Base-by-base conservation (phyloP, 2,797 vertebrate species). In the Heliangelus exortis region DNA sequence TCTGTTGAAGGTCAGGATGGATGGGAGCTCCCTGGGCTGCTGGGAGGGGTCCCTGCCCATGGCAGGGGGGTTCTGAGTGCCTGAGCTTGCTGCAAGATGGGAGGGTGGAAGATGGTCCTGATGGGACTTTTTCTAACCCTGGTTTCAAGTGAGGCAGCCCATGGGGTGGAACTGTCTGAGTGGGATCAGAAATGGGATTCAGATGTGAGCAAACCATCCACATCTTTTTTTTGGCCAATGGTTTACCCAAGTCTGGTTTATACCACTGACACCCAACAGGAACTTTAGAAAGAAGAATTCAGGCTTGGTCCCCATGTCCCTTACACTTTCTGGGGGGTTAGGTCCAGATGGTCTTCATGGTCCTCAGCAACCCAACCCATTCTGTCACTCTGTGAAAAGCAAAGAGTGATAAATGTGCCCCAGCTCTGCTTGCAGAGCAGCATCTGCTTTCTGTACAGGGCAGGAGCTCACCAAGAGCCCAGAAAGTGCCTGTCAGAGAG, bases 361-460 rank as follows among this genome's bases (percentile, higher is more conserved):
- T 41, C 39, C 39, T 41, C 13, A 41, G 13, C 39, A 41, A 41
- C 39, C 39, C 39, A 39, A 39, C 10, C 22, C 48, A 50, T 21
- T 50, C 48, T 50, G 48, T 50, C 21, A 50, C 23, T 50, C 22
- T 25, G 11, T 48, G 22, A 50, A 21, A 50, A 2, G 1, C 43
- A 21, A 6, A n/a, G 25, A 15, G 7, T 0, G 1, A 3, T 3
- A 4, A 12, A 59, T 43, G 54, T 31, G 53, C 28, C 41, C 12
- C 57, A 22, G 19, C 31, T 67, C 45, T 28, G 12, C 68, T 26
- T 58, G 57, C 57, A 19, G 63, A 51, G 47, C 26, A 47, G 26
- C 3, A 18, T 11, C 67, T 43, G 33, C n/a, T 7, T 31, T 31
- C 57, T 3, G 0, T 12, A 19, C 41, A 1, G 0, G 10, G 9